These are phyloP conservation scores for Tachystola acroxantha DNA, from an alignment of 2,888 invertebrate species.

Conservation along the genomic window DNA sequence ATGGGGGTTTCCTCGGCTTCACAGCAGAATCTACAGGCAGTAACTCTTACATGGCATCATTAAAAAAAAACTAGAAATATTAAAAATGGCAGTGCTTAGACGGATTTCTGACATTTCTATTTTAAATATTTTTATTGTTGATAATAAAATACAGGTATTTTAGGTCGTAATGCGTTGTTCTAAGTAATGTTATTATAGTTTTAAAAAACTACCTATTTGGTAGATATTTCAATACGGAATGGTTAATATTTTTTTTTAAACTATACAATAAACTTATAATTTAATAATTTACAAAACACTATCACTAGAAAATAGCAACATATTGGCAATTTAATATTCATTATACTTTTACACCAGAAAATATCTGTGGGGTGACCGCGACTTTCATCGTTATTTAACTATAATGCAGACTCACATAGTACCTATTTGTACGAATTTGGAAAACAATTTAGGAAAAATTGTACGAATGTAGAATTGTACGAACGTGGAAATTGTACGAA, in stretches of 20 bases:
- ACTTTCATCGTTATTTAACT: too few relatives aligned
- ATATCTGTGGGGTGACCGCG: too few relatives aligned
- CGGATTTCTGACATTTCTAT: conserved; percentile 30
- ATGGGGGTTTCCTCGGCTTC: too few relatives aligned
- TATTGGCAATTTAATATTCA: conserved; percentile 27
- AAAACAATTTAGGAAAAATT: too few relatives aligned
- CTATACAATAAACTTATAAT: conserved; percentile 24
- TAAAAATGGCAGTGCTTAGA: conserved; percentile 21
- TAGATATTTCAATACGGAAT: conserved; percentile 40
- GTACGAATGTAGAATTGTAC: too few relatives aligned
- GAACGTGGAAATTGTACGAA: too few relatives aligned
- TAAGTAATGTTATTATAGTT: conserved; percentile 28
- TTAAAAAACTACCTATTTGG: conserved; percentile 25
- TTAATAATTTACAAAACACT: conserved; percentile 36
- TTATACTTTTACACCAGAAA: conserved; percentile 2
- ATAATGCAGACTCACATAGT: too few relatives aligned
- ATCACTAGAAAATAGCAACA: conserved; percentile 35
- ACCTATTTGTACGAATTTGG: too few relatives aligned
- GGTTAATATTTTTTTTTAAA: conserved; percentile 26
- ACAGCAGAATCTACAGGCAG: too few relatives aligned
- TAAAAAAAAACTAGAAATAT: not conserved
- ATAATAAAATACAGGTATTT: conserved; percentile 21
- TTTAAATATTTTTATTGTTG: too few relatives aligned
- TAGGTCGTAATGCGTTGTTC: conserved; percentile 56
- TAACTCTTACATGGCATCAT: conserved; percentile 22